Percentiles rank a stretch among this genome's conserved stretches.
These are phyloP conservation scores for Pachliopta kotzebuea DNA, from an alignment of 2,888 invertebrate species.

Conservation along the genomic window DNA sequence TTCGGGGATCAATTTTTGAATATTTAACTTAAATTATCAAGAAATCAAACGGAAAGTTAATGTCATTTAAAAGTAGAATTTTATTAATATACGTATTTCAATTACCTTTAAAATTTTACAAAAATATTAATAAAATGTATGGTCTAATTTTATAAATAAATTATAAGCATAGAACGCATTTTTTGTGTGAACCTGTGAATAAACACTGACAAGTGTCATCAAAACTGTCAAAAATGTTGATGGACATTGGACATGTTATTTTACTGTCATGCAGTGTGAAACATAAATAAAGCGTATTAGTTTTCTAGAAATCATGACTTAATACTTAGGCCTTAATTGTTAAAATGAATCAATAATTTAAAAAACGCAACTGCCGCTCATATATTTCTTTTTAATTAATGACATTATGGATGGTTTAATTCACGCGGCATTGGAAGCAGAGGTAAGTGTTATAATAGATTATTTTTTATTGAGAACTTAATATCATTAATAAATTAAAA, in stretches of 20 bases:
- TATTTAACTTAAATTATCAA: too few relatives aligned
- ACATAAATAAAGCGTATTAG: conserved; percentile 79
- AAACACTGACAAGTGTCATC: conserved; percentile 40
- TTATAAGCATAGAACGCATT: neutral
- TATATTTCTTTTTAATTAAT: conserved; percentile 73
- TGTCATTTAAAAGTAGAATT: too few relatives aligned
- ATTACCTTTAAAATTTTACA: too few relatives aligned
- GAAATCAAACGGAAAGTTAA: too few relatives aligned
- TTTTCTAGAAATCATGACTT: conserved; percentile 78
- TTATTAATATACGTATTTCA: too few relatives aligned
- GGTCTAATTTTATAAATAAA: conserved; percentile 25
- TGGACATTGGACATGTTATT: conserved; percentile 77
- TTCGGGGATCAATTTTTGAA: too few relatives aligned
- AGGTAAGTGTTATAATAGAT: conserved; percentile 65
- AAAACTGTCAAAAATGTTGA: conserved; percentile 72
- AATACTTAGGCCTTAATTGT: conserved; percentile 69
- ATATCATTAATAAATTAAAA: conserved; percentile 33
- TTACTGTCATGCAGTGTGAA: conserved; percentile 79
- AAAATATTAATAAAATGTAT: conserved; percentile 43
- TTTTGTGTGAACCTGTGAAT: conserved; percentile 15
- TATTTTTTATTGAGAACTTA: conserved; percentile 43
- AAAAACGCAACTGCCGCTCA: conserved; percentile 64
- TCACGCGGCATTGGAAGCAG: conserved; percentile 81
- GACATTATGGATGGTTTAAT: conserved; percentile 81
- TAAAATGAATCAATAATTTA: conserved; percentile 71